Conservation (phyloP, 2,797 vertebrate genomes). For the Discoglossus pictus region DNA sequence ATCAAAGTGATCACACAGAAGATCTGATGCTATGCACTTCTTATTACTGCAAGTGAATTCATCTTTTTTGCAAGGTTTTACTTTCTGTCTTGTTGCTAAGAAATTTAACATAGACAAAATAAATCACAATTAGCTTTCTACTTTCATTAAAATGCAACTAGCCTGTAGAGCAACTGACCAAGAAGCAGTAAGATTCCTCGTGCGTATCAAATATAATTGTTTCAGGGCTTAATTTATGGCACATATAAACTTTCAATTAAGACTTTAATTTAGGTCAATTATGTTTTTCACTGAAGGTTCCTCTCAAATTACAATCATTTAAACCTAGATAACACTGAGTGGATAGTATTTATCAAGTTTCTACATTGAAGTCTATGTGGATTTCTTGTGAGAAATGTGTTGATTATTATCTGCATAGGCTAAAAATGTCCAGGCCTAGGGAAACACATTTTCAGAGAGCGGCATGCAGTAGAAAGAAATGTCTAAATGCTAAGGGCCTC, state of each 20-base stretch:
- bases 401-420: no score
- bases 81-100: conserved; percentile 36
- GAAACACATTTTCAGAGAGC: no score
- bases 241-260: conserved; percentile 48
- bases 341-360: no score
- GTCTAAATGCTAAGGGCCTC: no score
- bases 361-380: no score
- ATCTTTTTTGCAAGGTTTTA: conserved; percentile 87
- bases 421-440: no score
- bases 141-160: conserved; percentile 27
- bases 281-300: conserved; percentile 47
- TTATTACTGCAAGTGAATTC: conserved; percentile 90
- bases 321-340: no score
- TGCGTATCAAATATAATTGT: conserved; percentile 47
- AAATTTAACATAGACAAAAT: conserved; percentile 22
- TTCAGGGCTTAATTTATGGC: conserved; percentile 29
- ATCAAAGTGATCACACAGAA: conserved; percentile 90
- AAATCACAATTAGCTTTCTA: conserved; percentile 44
- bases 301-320: conserved; percentile 45
- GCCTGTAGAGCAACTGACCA: conserved; percentile 19
- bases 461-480: no score
- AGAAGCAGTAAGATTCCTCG: neutral
- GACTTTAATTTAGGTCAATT: conserved; percentile 55
- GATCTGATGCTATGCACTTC: conserved; percentile 82
- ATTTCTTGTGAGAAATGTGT: no score